These are phyloP conservation scores for Ormyrus thymus DNA, from an alignment of 2,888 invertebrate species.

Conservation along the genomic window DNA sequence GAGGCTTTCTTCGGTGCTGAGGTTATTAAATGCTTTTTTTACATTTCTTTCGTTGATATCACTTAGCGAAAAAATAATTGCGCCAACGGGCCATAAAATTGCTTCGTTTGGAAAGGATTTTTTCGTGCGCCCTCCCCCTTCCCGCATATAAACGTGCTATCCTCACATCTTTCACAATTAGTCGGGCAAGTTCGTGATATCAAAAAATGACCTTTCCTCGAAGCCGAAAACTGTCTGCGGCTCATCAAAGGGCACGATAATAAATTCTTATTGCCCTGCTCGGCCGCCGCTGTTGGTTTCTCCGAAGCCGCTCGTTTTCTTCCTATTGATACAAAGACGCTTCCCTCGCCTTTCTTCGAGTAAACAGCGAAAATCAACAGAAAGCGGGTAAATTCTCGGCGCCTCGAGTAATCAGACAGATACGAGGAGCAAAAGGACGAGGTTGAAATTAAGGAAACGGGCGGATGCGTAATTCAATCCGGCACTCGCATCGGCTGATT, in stretches of 20 bases:
- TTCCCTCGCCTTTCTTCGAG: neutral
- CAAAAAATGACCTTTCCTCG: slow-evolving; percentile 71
- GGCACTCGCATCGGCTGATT: neutral
- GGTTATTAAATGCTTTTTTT: slow-evolving; percentile 33
- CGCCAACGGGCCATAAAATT: slow-evolving; percentile 40
- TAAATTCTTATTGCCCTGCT: slow-evolving; percentile 70
- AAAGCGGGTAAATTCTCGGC: slow-evolving; percentile 3
- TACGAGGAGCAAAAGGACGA: neutral
- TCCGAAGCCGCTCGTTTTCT: slow-evolving; percentile 34
- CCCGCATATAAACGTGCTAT: slow-evolving; percentile 11
- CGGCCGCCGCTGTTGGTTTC: slow-evolving; percentile 46
- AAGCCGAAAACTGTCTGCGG: slow-evolving; percentile 68
- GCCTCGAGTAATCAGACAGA: neutral
- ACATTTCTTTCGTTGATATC: slow-evolving; percentile 33
- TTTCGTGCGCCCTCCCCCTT: slow-evolving; percentile 28
- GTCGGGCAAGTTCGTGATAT: slow-evolving; percentile 66
- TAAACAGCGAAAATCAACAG: slow-evolving; percentile 44
- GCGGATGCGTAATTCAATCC: too few species aligned
- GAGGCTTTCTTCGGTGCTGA: neutral
- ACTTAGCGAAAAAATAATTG: slow-evolving; percentile 49
- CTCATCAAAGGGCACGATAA: slow-evolving; percentile 70
- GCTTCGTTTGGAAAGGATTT: slow-evolving; percentile 47
- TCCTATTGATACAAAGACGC: slow-evolving; percentile 39
- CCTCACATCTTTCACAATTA: slow-evolving; percentile 65
- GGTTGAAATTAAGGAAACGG: too few species aligned